Evolutionary conservation across 2,797 vertebrate genomes (phyloP).

Genomic region (Knipowitschia caucasica): DNA sequence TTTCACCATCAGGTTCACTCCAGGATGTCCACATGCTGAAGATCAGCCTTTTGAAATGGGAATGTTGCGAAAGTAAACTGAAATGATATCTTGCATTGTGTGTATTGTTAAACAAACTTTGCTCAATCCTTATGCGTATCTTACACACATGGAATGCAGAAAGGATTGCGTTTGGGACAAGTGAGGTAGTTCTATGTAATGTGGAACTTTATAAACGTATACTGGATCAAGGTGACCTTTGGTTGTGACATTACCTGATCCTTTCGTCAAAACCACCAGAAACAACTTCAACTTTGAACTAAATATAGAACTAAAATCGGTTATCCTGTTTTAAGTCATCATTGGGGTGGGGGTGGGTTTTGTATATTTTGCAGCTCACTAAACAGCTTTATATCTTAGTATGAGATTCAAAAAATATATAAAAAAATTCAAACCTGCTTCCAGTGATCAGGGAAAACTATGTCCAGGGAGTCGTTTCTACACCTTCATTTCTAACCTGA

Average conservation of each 20-base stretch:
- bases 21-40: constrained; percentile 16
- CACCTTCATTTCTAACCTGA: constrained; percentile 29
- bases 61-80: neutral
- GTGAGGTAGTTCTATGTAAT: constrained; percentile 43
- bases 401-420: no score
- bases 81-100: constrained; percentile 26
- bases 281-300: constrained; percentile 16
- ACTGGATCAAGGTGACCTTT: constrained; percentile 56
- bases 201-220: constrained; percentile 37
- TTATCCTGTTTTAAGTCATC: no score
- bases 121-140: neutral
- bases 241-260: constrained; percentile 8
- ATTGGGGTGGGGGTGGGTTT: no score
- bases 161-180: neutral
- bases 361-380: no score
- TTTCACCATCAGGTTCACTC: constrained; percentile 26
- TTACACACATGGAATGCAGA: neutral
- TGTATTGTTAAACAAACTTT: constrained; percentile 13
- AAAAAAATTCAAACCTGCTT: no score
- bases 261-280: constrained; percentile 31
- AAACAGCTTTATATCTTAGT: constrained; percentile 2
- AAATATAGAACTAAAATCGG: no score
- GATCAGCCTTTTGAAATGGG: neutral
- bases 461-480: neutral
- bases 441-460: no score